Conservation (phyloP, 2,797 vertebrate genomes). For the Microctenopoma stevenorrisi region DNA sequence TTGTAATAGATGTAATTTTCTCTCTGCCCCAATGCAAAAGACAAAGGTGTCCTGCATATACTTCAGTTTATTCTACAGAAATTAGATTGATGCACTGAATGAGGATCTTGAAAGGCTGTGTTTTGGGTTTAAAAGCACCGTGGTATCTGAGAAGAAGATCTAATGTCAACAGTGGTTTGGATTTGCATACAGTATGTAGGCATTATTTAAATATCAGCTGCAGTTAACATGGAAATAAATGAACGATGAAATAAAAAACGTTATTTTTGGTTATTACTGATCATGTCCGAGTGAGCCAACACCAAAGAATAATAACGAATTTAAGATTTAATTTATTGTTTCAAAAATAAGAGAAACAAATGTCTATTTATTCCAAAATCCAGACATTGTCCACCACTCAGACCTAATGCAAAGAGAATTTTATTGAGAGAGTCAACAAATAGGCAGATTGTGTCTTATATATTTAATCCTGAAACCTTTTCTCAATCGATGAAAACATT, state of each 20-base stretch:
- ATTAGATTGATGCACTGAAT: slow-evolving; percentile 34
- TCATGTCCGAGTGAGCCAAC: neutral
- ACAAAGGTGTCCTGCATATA: slow-evolving; percentile 15
- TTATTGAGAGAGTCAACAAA: slow-evolving; percentile 21
- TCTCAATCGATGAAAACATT: slow-evolving; percentile 35
- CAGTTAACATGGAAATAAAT: slow-evolving; percentile 27
- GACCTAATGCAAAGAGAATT: neutral
- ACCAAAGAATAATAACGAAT: slow-evolving; percentile 12
- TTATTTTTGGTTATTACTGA: slow-evolving; percentile 34
- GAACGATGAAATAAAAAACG: slow-evolving; percentile 28
- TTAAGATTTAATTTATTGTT: slow-evolving; percentile 20
- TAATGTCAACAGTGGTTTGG: slow-evolving; percentile 65
- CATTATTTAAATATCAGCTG: slow-evolving; percentile 63
- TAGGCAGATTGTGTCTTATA: neutral
- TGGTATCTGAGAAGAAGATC: slow-evolving; percentile 44
- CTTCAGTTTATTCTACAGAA: slow-evolving; percentile 52
- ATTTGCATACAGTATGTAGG: slow-evolving; percentile 66
- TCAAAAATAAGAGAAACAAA: slow-evolving; percentile 18
- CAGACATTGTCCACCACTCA: slow-evolving; percentile 17
- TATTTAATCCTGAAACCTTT: slow-evolving; percentile 36
- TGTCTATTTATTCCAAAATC: slow-evolving; percentile 3
- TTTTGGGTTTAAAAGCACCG: slow-evolving; percentile 20
- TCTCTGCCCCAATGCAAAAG: neutral
- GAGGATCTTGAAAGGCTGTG: slow-evolving; percentile 31
- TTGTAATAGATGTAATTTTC: slow-evolving; percentile 37